Evolutionary conservation across 2,113 vertebrate genomes (phyloP).

Genomic region (Aphyosemion australe): DNA sequence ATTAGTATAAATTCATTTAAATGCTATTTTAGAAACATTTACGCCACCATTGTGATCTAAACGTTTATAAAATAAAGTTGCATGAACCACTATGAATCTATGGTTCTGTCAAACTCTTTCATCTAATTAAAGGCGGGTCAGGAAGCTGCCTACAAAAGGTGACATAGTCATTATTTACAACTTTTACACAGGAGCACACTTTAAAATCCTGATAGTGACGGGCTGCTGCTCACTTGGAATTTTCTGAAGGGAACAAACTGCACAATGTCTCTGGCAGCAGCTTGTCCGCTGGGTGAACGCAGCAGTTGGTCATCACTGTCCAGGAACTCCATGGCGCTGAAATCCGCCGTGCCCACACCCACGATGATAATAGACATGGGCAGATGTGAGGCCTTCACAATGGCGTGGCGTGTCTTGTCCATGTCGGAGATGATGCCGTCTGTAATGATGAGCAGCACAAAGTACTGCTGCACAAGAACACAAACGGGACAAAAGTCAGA

Average conservation of each 20-base stretch:
- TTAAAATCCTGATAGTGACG: no score
- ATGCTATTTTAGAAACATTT: no score
- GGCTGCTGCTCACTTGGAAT: slow-evolving; percentile 85
- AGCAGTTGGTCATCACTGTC: slow-evolving; percentile 88
- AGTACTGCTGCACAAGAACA: slow-evolving; percentile 87
- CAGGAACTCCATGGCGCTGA: slow-evolving; percentile 93
- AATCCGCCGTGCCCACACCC: slow-evolving; percentile 94
- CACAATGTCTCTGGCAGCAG: slow-evolving; percentile 92
- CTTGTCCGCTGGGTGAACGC: slow-evolving; percentile 76
- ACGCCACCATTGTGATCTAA: no score
- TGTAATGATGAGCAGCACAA: slow-evolving; percentile 93
- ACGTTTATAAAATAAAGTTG: no score
- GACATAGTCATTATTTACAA: no score
- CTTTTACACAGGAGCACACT: no score
- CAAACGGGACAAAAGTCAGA: neutral
- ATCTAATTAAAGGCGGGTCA: no score
- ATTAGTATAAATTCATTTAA: no score
- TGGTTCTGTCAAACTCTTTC: no score
- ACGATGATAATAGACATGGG: slow-evolving; percentile 98
- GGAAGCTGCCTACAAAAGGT: no score
- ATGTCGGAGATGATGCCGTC: slow-evolving; percentile 99
- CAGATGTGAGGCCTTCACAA: slow-evolving; percentile 90
- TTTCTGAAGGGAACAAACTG: slow-evolving; percentile 96
- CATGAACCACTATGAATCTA: no score
- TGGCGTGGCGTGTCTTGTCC: slow-evolving; percentile 87